A percentile compares a stretch with the other conserved stretches of the same genome.
phyloP scores from a whole-genome alignment of 2,888 invertebrate species.

The Cephalotes varians region DNA sequence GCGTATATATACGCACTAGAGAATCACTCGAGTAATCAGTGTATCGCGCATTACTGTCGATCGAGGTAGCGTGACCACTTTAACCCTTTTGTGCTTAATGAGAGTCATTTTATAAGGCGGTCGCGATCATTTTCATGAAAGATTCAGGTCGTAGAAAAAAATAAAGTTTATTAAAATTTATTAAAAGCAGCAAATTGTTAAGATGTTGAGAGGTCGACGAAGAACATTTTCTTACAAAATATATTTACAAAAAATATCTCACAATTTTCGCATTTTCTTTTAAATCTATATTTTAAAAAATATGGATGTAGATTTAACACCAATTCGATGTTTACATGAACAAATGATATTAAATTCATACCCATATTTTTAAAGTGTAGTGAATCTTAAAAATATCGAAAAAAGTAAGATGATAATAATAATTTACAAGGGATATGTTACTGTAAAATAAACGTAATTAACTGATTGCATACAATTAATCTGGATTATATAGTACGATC shows the following conservation, averaged over 20 bases:
- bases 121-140: not conserved
- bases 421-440: not conserved
- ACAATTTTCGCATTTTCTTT: not conserved
- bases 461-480: not conserved
- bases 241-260: not conserved
- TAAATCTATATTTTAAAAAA: not conserved
- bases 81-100: slow-evolving; percentile 12
- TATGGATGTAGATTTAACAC: too few species aligned
- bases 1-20: not conserved
- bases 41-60: slow-evolving; percentile 26
- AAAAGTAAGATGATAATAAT: not conserved
- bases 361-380: too few species aligned
- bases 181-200: not conserved
- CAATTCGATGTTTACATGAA: too few species aligned
- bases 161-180: slow-evolving; percentile 4
- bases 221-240: not conserved
- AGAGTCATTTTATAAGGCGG: not conserved
- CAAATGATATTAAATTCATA: too few species aligned
- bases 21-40: slow-evolving; percentile 21
- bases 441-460: not conserved
- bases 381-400: not conserved
- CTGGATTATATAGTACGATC: not conserved
- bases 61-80: not conserved
- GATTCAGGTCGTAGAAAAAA: not conserved
- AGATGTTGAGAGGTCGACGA: not conserved